Base-by-base conservation (phyloP, 2,888 invertebrate genomes). In the Trilocha varians region DNA sequence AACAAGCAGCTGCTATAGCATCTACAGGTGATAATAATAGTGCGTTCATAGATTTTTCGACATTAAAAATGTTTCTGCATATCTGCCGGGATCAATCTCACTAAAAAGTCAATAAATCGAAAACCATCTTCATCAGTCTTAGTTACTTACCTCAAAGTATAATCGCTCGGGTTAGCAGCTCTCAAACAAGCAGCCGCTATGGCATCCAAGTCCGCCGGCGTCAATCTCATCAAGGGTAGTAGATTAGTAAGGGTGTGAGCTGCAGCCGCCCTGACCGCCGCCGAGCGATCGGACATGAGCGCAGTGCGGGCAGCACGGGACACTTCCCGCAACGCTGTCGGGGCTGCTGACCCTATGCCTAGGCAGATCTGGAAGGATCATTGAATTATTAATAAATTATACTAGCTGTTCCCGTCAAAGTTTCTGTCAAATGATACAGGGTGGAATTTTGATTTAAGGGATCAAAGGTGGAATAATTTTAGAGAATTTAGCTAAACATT, bases 261-360 rank as follows among this genome's bases (percentile, higher is more conserved):
- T 0, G 99, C 96, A 2, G 97, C 97, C 46, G 95, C 95, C 38
- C 99, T 89, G 14, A 99, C 99, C 13, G 94, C 91, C 90, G 96
- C 91, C 1, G 96, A 95, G 39, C 99, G 88, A 75, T 99, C 99
- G 13, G 95, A 93, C 47, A 97, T 87, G 50, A 96, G 92, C 55
- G 94, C 91, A 2, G 69, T 52, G 53, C 94, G 91, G 3, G 95
- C 93, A 8, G 96, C 95, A 70, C 97, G 96, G 60, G 95, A 97
- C 55, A 98, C 94, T 59, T 97, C 97, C 90, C 58, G 94, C 88
- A 84, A 92, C 89, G 56, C 91, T 0, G 65, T 68, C 0, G 79
- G 90, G 14, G 97, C 96, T 5, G 97, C 98, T 17, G 91, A 92
- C 38, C 98, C 99, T 92, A 99, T 96, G 16, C 99, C 99, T 43